phyloP scores from a whole-genome alignment of 2,113 vertebrate genomes.

The Hepsetus odoe region DNA sequence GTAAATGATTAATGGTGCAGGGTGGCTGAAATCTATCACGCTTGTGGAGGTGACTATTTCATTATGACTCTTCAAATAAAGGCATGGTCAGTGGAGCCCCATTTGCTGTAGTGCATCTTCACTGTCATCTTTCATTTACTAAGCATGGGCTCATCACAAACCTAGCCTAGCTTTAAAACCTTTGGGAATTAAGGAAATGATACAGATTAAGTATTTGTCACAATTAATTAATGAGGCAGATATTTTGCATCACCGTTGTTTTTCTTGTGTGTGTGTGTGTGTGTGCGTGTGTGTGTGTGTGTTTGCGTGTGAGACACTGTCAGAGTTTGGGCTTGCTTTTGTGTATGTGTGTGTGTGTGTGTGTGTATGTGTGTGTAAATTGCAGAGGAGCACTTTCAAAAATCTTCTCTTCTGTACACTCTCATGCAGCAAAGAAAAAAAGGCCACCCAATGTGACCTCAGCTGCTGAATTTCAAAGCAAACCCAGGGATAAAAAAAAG shows the following conservation, averaged over 20 bases:
- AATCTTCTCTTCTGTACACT: background rate
- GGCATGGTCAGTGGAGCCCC: constrained; percentile 53
- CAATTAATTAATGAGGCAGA: constrained; percentile 58
- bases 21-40: constrained; percentile 59
- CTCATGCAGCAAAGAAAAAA: background rate
- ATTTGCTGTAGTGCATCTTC: constrained; percentile 51
- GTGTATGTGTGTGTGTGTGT: background rate
- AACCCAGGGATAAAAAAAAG: background rate
- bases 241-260: background rate
- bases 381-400: constrained; percentile 4
- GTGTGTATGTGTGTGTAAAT: background rate
- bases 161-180: constrained; percentile 21
- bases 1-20: constrained; percentile 64
- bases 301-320: background rate
- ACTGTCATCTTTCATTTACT: constrained; percentile 56
- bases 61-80: constrained; percentile 60
- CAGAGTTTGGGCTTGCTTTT: too few relatives aligned
- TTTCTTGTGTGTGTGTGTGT: constrained; percentile 6
- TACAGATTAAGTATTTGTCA: constrained; percentile 62
- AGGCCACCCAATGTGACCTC: constrained; percentile 25
- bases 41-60: constrained; percentile 64
- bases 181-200: constrained; percentile 47
- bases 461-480: constrained; percentile 28
- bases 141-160: constrained; percentile 33
- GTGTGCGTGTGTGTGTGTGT: background rate